phyloP scores from a whole-genome alignment of 2,888 invertebrate genomes.

The Mesorhabditis belari region DNA sequence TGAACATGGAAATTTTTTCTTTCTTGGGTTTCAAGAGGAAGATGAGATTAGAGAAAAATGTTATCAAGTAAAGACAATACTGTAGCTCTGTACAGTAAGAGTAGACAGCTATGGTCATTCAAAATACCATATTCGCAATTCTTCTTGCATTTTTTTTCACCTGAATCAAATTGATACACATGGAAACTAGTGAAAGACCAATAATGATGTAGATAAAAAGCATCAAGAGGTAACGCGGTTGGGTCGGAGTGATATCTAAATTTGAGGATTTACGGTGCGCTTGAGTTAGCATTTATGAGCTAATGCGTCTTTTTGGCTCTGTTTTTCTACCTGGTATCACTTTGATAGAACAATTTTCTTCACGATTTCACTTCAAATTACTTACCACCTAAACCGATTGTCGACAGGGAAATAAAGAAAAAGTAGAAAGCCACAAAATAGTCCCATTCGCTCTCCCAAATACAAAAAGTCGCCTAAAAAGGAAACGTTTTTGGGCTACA shows the following conservation, averaged over 20 bases:
- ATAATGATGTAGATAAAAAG: slow-evolving; percentile 89
- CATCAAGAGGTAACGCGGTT: slow-evolving; percentile 80
- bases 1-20: too few relatives aligned
- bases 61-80: too few relatives aligned
- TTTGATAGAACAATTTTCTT: background rate
- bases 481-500: slow-evolving; percentile 70
- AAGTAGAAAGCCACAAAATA: slow-evolving; percentile 91
- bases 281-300: too few relatives aligned
- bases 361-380: background rate
- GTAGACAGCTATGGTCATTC: too few relatives aligned
- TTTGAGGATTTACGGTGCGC: background rate
- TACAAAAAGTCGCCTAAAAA: slow-evolving; percentile 67
- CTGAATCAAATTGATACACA: slow-evolving; percentile 94
- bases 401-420: slow-evolving; percentile 79
- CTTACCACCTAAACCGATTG: background rate
- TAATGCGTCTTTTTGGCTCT: too few relatives aligned
- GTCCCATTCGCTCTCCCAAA: slow-evolving; percentile 67
- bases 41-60: too few relatives aligned
- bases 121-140: slow-evolving; percentile 1
- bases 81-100: too few relatives aligned
- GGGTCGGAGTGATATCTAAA: slow-evolving; percentile 59
- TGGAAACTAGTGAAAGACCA: slow-evolving; percentile 86
- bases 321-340: too few relatives aligned
- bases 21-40: too few relatives aligned
- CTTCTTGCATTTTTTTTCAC: slow-evolving; percentile 42